Percentiles rank a stretch among this genome's conserved stretches.
These are phyloP conservation scores for Alitta virens DNA, from an alignment of 2,888 invertebrate species.

Conservation along the genomic window DNA sequence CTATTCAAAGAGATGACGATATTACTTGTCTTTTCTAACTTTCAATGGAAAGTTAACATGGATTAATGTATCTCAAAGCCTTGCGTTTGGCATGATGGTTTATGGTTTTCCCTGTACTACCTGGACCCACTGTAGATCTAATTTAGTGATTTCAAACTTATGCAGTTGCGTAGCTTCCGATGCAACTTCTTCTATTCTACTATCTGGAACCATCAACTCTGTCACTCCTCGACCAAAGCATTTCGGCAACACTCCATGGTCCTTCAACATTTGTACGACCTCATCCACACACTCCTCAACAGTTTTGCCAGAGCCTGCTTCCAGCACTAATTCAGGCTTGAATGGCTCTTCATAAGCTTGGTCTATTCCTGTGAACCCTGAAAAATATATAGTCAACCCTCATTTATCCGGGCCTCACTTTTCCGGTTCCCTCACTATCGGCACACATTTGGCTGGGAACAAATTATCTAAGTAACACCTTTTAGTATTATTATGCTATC, in stretches of 20 bases:
- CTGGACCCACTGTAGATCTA: constrained; percentile 95
- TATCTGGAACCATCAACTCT: constrained; percentile 76
- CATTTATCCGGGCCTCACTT: constrained; percentile 96
- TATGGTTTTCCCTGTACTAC: background rate
- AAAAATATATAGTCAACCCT: constrained; percentile 89
- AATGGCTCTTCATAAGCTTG: constrained; percentile 87
- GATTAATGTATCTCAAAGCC: too few species aligned
- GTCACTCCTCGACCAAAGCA: constrained; percentile 62
- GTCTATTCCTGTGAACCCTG: constrained; percentile 84
- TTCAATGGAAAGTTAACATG: too few species aligned
- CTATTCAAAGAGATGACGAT: too few species aligned
- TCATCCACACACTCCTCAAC: constrained; percentile 84
- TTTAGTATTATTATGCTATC: too few species aligned
- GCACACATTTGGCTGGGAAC: too few species aligned
- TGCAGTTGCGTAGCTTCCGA: constrained; percentile 75
- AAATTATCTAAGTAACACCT: too few species aligned
- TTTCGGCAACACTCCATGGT: constrained; percentile 31
- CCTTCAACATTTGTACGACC: constrained; percentile 79
- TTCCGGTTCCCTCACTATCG: too few species aligned
- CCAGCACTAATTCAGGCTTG: constrained; percentile 80
- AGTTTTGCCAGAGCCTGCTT: constrained; percentile 73
- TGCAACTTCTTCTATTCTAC: constrained; percentile 65
- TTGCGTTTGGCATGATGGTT: too few species aligned
- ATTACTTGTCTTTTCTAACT: too few species aligned
- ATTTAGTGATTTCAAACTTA: constrained; percentile 69